Evolutionary conservation across 1,140 invertebrate genomes (phyloP), one percentile per base, ranked within the genome.

Genomic region (Halictus rubicundus): DNA sequence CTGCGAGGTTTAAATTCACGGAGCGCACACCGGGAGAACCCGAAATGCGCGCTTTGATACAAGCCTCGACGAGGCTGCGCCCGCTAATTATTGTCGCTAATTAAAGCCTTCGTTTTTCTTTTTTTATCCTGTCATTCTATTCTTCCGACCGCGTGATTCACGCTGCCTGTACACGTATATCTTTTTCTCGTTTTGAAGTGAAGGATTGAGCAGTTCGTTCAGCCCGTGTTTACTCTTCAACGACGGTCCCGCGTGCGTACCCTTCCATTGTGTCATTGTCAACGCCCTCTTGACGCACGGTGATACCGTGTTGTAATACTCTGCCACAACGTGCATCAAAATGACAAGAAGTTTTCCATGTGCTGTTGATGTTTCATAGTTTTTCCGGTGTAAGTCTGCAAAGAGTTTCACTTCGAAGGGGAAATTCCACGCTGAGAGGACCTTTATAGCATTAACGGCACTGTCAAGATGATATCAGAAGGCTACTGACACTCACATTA

Each of bases 11-110:
- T n/a, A 59, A 79, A 79, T 68, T 76, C 59, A 66, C 65, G 57
- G 14, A 23, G 14, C 57, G 52, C 54, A 52, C 42, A 46, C 37
- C 14, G n/a, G 7, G 2, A 14, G n/a, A 64, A 32, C 37, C 37
- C 78, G 14, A 78, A 82, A 72, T 49, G 74, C 64, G 64, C 68
- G 68, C 78, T 84, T 76, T 83, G 81, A 82, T 63, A 74, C 37
- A 49, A 6, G 77, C 27, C 78, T 73, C 60, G 46, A 74, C 75
- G 57, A 77, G 54, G 65, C 79, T 71, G 72, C 70, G 75, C 66
- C 77, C 74, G 86, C 82, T 87, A 82, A 88, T 89, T 88, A 82
- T 75, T 75, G 72, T 54, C 74, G 49, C 68, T 81, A 80, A 75
- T 85, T 81, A 78, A 81, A 57, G 10, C 37, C 32, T 72, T 75